Percentiles rank a stretch among this genome's conserved stretches.
Evolutionary conservation across 2,888 invertebrate species (phyloP).

Genomic region (Pogonocherus hispidulus): DNA sequence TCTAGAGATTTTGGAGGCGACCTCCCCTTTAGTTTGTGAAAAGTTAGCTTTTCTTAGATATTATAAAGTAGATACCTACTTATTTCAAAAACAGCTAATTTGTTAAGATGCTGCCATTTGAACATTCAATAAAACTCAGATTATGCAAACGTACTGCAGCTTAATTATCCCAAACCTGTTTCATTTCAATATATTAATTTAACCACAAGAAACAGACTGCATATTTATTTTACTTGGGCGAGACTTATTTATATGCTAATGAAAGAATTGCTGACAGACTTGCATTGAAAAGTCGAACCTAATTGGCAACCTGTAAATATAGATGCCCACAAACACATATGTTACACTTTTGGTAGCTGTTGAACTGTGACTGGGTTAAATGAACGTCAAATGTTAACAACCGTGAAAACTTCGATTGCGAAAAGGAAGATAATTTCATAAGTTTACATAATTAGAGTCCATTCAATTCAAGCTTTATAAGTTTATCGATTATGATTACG

Average conservation of each 20-base stretch:
- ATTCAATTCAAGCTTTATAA: not conserved
- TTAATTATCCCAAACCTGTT: not conserved
- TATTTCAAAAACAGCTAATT: too few species aligned
- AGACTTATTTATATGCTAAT: slow-evolving; percentile 7
- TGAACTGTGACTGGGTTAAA: slow-evolving; percentile 9
- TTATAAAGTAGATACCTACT: too few species aligned
- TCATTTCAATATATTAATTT: not conserved
- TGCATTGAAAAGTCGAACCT: slow-evolving; percentile 15
- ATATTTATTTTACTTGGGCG: not conserved
- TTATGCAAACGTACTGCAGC: too few species aligned
- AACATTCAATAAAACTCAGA: too few species aligned
- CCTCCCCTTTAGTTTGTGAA: too few species aligned
- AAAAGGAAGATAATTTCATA: not conserved
- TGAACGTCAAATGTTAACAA: not conserved
- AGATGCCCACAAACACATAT: slow-evolving; percentile 6
- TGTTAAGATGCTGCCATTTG: too few species aligned
- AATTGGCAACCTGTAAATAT: slow-evolving; percentile 27
- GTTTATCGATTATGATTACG: not conserved
- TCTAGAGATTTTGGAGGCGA: too few species aligned
- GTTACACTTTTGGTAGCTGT: slow-evolving; percentile 10
- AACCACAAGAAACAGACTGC: not conserved
- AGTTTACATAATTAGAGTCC: not conserved
- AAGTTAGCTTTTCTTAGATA: too few species aligned
- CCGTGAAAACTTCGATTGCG: slow-evolving; percentile 1
- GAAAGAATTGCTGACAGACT: not conserved